These are phyloP conservation scores for Lagorchestes hirsutus DNA, from an alignment of 2,797 vertebrate genomes.

Conservation along the genomic window DNA sequence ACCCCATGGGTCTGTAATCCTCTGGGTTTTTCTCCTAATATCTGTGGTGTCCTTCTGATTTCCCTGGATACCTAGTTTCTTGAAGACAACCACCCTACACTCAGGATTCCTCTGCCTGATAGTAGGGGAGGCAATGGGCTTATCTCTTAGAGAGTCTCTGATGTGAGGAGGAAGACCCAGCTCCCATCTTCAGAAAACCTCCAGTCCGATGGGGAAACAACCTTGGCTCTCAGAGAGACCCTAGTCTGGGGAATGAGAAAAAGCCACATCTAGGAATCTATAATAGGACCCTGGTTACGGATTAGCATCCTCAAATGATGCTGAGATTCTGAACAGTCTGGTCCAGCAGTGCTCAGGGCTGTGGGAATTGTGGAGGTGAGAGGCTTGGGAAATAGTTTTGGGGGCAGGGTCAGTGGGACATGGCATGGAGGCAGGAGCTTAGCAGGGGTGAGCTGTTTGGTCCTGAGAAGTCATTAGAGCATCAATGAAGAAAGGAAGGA, in stretches of 20 bases:
- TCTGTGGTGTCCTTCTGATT: neutral
- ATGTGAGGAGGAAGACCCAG: neutral
- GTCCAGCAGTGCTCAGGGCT: neutral
- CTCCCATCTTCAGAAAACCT: too few relatives aligned
- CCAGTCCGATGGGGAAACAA: neutral
- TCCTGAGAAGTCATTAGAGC: constrained; percentile 56
- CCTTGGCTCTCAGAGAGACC: neutral
- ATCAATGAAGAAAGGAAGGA: neutral
- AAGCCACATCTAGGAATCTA: neutral
- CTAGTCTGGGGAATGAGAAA: too few relatives aligned
- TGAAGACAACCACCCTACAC: neutral
- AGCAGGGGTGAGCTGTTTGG: constrained; percentile 56
- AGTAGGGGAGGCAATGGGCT: too few relatives aligned
- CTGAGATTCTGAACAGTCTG: neutral
- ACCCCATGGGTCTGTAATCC: neutral
- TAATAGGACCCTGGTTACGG: neutral
- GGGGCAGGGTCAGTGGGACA: neutral
- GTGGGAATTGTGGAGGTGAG: neutral
- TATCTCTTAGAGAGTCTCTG: too few relatives aligned
- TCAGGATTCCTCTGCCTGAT: too few relatives aligned
- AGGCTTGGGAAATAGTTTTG: too few relatives aligned
- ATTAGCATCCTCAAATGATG: neutral
- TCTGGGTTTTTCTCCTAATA: neutral
- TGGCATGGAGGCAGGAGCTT: constrained; percentile 26
- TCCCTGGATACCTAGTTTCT: neutral